Conservation (phyloP, 2,797 vertebrate species). For the Phrynocephalus forsythii region DNA sequence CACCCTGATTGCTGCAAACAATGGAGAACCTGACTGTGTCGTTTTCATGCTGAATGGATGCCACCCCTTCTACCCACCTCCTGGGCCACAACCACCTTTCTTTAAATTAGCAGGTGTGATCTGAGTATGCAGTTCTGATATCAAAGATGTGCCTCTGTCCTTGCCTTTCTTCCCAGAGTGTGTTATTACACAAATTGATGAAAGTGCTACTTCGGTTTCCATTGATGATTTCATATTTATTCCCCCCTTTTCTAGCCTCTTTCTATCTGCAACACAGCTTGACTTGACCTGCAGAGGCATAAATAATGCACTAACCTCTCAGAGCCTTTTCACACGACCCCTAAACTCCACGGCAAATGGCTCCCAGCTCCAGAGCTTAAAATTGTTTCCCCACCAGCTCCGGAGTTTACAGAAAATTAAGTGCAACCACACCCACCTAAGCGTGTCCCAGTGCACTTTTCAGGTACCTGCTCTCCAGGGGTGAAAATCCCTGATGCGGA, state of each 20-base stretch:
- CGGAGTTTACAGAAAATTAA: too few relatives aligned
- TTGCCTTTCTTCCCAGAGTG: slow-evolving; percentile 5
- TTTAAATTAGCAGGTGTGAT: background rate
- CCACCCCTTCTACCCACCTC: background rate
- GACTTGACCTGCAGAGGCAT: slow-evolving; percentile 12
- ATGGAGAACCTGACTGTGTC: background rate
- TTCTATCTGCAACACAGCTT: slow-evolving; percentile 5
- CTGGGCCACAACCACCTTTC: background rate
- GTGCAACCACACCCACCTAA: too few relatives aligned
- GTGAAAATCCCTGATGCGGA: too few relatives aligned
- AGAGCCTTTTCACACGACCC: background rate
- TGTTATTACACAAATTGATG: background rate
- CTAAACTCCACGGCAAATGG: too few relatives aligned
- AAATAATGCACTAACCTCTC: slow-evolving; percentile 11
- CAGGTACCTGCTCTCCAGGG: too few relatives aligned
- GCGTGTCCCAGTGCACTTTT: too few relatives aligned
- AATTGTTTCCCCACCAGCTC: too few relatives aligned
- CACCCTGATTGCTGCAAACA: background rate
- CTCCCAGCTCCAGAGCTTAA: too few relatives aligned
- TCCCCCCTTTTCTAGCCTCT: background rate
- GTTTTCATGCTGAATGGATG: background rate
- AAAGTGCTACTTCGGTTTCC: background rate
- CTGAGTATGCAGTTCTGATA: background rate
- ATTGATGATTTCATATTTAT: slow-evolving; percentile 11
- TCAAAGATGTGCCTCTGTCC: background rate